Evolutionary conservation across 2,113 vertebrate genomes (phyloP).

Genomic region (Lontra canadensis): DNA sequence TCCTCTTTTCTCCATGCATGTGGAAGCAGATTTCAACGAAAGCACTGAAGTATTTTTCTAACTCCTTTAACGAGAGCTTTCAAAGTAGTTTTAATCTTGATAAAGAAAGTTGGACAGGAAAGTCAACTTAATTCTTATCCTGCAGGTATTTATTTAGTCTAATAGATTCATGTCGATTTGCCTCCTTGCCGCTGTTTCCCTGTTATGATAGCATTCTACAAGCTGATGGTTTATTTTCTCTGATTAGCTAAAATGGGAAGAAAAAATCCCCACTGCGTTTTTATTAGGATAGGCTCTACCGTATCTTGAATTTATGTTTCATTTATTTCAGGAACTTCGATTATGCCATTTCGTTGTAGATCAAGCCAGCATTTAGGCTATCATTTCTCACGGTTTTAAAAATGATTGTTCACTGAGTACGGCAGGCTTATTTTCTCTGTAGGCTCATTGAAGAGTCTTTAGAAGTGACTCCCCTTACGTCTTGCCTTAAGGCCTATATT

Average conservation of each 20-base stretch:
- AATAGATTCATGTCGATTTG: neutral
- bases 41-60: neutral
- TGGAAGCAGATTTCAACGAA: neutral
- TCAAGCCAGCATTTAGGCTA: neutral
- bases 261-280: neutral
- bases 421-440: neutral
- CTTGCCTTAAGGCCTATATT: neutral
- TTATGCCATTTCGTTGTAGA: neutral
- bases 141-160: conserved; percentile 9
- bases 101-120: conserved; percentile 7
- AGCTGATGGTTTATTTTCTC: conserved; percentile 25
- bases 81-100: conserved; percentile 14
- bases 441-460: neutral
- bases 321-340: neutral
- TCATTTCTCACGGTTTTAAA: conserved; percentile 31
- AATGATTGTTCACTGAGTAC: neutral
- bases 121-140: neutral
- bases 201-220: neutral
- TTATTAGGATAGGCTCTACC: neutral
- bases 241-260: neutral
- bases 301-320: neutral
- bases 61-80: conserved; percentile 25
- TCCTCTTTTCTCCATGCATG: neutral
- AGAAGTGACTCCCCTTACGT: neutral
- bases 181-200: neutral